A percentile compares a stretch with the other conserved stretches of the same genome.
Conservation (phyloP, 2,113 vertebrate genomes). For the Gadus chalcogrammus region DNA sequence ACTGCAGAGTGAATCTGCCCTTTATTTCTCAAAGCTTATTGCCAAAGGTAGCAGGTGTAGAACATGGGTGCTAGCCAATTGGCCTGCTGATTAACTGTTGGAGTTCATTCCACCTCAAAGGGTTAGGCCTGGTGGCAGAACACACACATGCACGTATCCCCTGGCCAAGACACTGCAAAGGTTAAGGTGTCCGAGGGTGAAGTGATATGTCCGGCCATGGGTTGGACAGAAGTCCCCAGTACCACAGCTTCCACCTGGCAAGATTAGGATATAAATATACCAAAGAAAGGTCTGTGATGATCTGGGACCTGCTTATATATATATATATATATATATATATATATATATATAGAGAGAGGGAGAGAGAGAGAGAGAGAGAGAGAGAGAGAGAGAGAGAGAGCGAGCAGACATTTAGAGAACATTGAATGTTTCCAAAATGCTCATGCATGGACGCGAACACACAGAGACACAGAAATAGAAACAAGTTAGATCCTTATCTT, state of each 20-base stretch:
- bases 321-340: neutral
- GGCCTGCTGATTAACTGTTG: slow-evolving; percentile 28
- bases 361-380: neutral
- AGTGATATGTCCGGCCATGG: neutral
- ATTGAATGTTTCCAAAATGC: neutral
- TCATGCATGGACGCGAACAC: neutral
- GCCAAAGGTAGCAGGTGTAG: neutral
- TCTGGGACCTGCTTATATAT: slow-evolving; percentile 27
- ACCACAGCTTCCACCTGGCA: slow-evolving; percentile 33
- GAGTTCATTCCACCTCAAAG: slow-evolving; percentile 5
- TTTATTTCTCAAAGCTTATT: slow-evolving; percentile 6
- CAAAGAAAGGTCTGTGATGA: slow-evolving; percentile 41
- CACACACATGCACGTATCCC: neutral
- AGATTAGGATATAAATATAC: slow-evolving; percentile 34
- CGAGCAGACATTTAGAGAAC: slow-evolving; percentile 10
- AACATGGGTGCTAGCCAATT: slow-evolving; percentile 15
- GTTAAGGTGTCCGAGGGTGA: too few relatives aligned
- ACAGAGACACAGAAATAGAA: neutral
- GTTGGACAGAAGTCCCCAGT: slow-evolving; percentile 26
- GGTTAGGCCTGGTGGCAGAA: slow-evolving; percentile 8
- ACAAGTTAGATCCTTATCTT: too few relatives aligned
- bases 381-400: slow-evolving; percentile 11
- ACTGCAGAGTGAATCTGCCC: too few relatives aligned
- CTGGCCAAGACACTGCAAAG: too few relatives aligned
- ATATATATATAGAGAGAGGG: slow-evolving; percentile 4